Conservation (phyloP, 2,888 invertebrate species). For the Clepsis dumicolana region DNA sequence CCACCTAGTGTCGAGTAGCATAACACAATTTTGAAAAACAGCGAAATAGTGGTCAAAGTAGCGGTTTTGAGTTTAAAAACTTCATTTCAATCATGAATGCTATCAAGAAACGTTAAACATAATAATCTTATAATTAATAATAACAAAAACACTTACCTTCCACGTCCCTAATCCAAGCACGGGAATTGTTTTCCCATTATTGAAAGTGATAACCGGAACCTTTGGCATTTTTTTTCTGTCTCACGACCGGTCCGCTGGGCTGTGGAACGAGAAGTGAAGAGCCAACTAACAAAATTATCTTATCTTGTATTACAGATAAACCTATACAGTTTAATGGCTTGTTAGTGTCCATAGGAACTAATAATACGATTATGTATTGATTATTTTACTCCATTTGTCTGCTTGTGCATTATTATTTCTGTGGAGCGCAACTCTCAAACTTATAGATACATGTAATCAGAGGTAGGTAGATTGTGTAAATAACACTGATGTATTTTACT, state of each 20-base stretch:
- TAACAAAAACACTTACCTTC: slow-evolving; percentile 56
- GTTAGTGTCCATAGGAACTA: neutral
- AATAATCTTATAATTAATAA: neutral
- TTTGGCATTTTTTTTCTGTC: slow-evolving; percentile 56
- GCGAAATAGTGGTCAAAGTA: neutral
- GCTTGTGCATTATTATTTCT: no score
- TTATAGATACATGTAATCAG: no score
- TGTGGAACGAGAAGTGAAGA: slow-evolving; percentile 39
- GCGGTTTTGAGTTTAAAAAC: neutral
- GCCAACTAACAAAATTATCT: slow-evolving; percentile 19
- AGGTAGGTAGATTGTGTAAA: no score
- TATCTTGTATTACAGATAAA: slow-evolving; percentile 6
- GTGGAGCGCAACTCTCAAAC: no score
- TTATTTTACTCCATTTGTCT: no score
- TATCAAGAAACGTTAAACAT: neutral
- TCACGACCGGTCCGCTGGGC: slow-evolving; percentile 34
- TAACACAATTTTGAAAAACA: neutral
- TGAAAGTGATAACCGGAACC: slow-evolving; percentile 59
- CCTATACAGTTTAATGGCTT: neutral
- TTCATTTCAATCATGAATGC: neutral
- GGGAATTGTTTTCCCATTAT: slow-evolving; percentile 66
- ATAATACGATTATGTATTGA: neutral
- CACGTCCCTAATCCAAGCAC: slow-evolving; percentile 67
- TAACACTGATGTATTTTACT: no score
- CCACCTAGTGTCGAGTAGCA: slow-evolving; percentile 25